Base-by-base conservation (phyloP, 2,888 invertebrate genomes). In the Cerastoderma edule region DNA sequence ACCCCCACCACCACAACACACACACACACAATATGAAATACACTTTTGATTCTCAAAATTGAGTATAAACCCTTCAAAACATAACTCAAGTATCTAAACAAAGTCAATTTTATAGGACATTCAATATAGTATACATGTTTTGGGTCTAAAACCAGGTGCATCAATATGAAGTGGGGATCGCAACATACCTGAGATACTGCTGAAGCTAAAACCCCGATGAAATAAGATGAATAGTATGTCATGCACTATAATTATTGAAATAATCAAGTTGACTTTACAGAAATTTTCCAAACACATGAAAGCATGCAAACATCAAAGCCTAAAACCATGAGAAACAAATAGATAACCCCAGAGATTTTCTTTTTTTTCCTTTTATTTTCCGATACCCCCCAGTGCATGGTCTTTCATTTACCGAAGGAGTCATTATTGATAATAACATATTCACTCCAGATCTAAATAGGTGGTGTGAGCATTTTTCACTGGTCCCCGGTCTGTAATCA, bases 151-250 rank as follows among this genome's bases (percentile, higher is more conserved):
- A 53, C 22, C 53, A 53, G 27, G 53, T 53, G n/a, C n/a, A n/a
- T n/a, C n/a, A n/a, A n/a, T n/a, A n/a, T n/a, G n/a, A n/a, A n/a
- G n/a, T n/a, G n/a, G n/a, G n/a, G n/a, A n/a, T n/a, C n/a, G n/a
- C n/a, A n/a, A n/a, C n/a, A n/a, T n/a, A n/a, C n/a, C n/a, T n/a
- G n/a, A n/a, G n/a, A n/a, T n/a, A n/a, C n/a, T n/a, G n/a, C 53
- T 53, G 53, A 53, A 53, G n/a, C 53, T 53, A 13, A 13, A 39
- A 39, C 39, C 39, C 39, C 16, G n/a, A n/a, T n/a, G n/a, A n/a
- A n/a, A n/a, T n/a, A n/a, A n/a, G n/a, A n/a, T n/a, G n/a, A n/a
- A n/a, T n/a, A n/a, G 8, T 39, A 13, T 39, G 39, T 16, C 39
- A 13, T 16, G 16, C 16, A n/a, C 22, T 50, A n/a, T 13, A n/a